Evolutionary conservation across 1,140 invertebrate species (phyloP), one percentile per base, ranked within the genome.

Genomic region (Anastatus disparis): DNA sequence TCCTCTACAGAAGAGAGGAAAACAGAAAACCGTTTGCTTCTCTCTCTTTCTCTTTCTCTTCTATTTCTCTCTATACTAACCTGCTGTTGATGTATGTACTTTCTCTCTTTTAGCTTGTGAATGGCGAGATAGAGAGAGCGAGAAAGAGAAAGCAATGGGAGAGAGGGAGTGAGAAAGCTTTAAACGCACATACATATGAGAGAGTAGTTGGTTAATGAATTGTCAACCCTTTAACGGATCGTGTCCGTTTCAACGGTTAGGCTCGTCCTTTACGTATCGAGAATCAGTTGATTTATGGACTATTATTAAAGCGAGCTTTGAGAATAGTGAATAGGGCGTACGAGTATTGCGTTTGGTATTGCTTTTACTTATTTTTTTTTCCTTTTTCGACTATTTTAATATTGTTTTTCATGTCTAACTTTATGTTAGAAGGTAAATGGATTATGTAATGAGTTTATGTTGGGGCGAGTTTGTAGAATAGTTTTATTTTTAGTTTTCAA

Each of bases 181-280:
- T 2, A 20, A 17, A 27, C 26, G 22, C n/a, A n/a, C n/a, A n/a
- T n/a, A n/a, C n/a, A n/a, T n/a, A n/a, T n/a, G n/a, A n/a, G n/a
- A n/a, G n/a, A n/a, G n/a, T n/a, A n/a, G n/a, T 20, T 20, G 24
- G 12, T 35, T 66, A 56, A 66, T 66, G 64, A 66, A 56, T 66
- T 24, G 64, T 35, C 40, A 38, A n/a, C 12, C 65, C 55, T 67
- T 48, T 58, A 48, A 31, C 42, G 6, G 26, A 26, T 58, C n/a
- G 29, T 46, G 20, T 17, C 40, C 64, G 31, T 12, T 2, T 4
- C 62, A n/a, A 7, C 2, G 13, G 24, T n/a, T n/a, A n/a, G n/a
- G n/a, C n/a, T n/a, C 17, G 24, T 56, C 64, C 26, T 53, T 66
- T 44, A 46, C n/a, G n/a, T 31, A 31, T 42, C 35, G 50, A 38